Conservation (phyloP, 2,113 vertebrate genomes). For the Zosterops lateralis region DNA sequence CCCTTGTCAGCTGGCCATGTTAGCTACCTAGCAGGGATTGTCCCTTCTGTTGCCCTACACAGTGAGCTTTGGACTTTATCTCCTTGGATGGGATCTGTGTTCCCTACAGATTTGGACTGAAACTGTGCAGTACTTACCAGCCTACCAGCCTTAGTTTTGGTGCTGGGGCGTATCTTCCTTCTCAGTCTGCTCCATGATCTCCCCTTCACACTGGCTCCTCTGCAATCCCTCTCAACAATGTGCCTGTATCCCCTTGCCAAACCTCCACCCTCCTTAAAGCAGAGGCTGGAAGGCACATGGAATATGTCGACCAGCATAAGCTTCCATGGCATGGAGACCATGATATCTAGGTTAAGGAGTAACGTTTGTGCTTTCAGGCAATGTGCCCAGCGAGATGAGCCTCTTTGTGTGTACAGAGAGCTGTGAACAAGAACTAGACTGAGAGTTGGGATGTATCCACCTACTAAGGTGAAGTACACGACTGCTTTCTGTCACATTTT, state of each 20-base stretch:
- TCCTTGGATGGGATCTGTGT: background rate
- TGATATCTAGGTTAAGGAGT: background rate
- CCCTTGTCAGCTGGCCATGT: background rate
- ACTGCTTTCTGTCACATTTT: conserved; percentile 16
- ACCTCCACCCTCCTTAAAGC: background rate
- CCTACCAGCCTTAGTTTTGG: background rate
- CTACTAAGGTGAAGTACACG: background rate
- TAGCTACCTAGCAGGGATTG: background rate
- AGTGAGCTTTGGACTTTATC: background rate
- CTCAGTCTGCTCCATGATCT: background rate
- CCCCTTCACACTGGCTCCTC: background rate
- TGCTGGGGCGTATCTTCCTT: background rate
- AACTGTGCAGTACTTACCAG: background rate
- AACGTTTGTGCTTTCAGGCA: background rate
- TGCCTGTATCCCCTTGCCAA: background rate
- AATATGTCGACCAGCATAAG: background rate
- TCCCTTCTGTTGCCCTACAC: background rate
- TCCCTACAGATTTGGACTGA: background rate
- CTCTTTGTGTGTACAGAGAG: background rate
- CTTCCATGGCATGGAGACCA: background rate
- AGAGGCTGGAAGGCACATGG: background rate
- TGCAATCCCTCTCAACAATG: background rate
- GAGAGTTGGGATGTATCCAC: background rate
- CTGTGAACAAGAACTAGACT: background rate
- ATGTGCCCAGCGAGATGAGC: background rate